These are phyloP conservation scores for Indicator indicator DNA, from an alignment of 2,113 vertebrate genomes.

Conservation along the genomic window DNA sequence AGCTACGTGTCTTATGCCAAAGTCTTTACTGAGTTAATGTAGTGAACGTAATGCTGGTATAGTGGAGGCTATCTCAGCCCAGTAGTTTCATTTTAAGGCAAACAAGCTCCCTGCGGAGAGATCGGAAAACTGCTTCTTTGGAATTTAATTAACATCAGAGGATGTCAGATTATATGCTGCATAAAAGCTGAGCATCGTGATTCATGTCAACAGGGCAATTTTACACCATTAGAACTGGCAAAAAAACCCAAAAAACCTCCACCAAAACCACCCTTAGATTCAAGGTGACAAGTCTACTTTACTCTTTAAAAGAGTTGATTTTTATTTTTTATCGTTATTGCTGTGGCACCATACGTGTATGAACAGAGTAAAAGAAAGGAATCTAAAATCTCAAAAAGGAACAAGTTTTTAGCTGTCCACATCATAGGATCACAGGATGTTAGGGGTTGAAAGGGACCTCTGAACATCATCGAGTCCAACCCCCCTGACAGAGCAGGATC, in stretches of 20 bases:
- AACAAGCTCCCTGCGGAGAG: slow-evolving; percentile 57
- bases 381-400: not conserved
- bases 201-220: slow-evolving; percentile 8
- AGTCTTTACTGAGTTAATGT: slow-evolving; percentile 70
- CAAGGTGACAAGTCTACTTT: not conserved
- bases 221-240: not conserved
- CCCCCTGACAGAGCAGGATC: too few species aligned
- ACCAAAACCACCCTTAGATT: not conserved
- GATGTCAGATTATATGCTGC: slow-evolving; percentile 44
- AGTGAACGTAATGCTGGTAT: slow-evolving; percentile 63
- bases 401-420: not conserved
- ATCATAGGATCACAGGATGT: not conserved
- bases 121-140: slow-evolving; percentile 52
- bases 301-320: not conserved
- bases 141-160: slow-evolving; percentile 62
- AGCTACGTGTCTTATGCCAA: not conserved
- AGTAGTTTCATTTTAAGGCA: slow-evolving; percentile 61
- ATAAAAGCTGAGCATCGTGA: slow-evolving; percentile 24
- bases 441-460: too few species aligned
- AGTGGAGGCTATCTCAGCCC: slow-evolving; percentile 60
- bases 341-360: not conserved
- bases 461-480: too few species aligned
- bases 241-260: not conserved
- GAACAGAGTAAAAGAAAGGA: not conserved
- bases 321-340: not conserved